Percentiles rank a stretch among this genome's conserved stretches.
Conservation (phyloP, 2,888 invertebrate genomes). For the Polia nebulosa region DNA sequence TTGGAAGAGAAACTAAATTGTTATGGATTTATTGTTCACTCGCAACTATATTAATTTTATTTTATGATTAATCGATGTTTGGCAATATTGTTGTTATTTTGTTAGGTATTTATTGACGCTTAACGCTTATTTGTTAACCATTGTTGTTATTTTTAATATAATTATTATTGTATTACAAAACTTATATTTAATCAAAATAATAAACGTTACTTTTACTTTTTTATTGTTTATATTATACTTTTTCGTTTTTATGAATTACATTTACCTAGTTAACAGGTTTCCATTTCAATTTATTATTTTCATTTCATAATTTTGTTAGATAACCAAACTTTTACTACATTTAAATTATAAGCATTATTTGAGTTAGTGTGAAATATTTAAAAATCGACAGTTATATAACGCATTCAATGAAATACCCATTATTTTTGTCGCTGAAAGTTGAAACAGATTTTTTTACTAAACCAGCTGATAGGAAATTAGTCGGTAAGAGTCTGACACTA, state of each 20-base stretch:
- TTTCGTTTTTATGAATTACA: not conserved
- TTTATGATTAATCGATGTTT: constrained; percentile 9
- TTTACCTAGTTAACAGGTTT: not conserved
- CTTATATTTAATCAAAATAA: not conserved
- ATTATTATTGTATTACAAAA: not conserved
- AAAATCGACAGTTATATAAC: no score
- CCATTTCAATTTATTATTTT: not conserved
- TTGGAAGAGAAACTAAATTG: constrained; percentile 30
- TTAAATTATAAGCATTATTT: not conserved
- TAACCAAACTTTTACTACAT: not conserved
- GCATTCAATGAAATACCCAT: no score
- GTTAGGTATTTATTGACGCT: no score
- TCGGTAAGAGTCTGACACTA: no score
- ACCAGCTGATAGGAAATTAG: no score
- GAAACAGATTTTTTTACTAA: not conserved
- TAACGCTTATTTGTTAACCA: no score
- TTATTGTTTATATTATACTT: not conserved
- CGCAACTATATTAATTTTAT: constrained; percentile 13
- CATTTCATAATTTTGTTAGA: no score
- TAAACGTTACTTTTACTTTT: not conserved
- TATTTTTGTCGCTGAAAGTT: not conserved
- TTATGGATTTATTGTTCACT: constrained; percentile 13
- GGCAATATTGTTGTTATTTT: not conserved
- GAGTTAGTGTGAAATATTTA: no score
- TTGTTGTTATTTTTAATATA: no score